phyloP scores from a whole-genome alignment of 2,888 invertebrate species.

The Chouioia cunea region DNA sequence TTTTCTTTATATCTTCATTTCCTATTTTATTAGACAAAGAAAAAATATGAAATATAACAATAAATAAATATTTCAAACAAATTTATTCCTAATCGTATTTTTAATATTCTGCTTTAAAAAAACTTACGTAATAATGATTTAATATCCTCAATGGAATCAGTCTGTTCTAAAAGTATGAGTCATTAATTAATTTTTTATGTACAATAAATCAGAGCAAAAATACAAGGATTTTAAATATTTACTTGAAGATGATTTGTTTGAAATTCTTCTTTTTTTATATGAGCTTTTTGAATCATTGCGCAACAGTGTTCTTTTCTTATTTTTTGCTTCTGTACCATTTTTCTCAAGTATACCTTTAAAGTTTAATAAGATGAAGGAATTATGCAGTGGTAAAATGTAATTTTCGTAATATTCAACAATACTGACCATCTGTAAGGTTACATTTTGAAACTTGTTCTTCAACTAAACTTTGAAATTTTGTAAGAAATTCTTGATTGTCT shows the following conservation, averaged over 20 bases:
- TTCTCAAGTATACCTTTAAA: background rate
- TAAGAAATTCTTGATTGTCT: no score
- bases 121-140: constrained; percentile 6
- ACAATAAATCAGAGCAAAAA: no score
- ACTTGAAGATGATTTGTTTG: constrained; percentile 18
- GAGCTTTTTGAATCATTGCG: background rate
- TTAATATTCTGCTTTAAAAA: no score
- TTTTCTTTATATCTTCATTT: background rate
- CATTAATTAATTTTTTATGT: constrained; percentile 1
- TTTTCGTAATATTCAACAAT: no score
- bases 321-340: background rate
- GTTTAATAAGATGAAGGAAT: background rate
- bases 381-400: background rate
- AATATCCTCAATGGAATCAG: constrained; percentile 17
- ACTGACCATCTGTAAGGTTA: no score
- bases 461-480: no score
- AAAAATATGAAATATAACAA: no score
- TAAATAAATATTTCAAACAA: no score
- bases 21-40: background rate
- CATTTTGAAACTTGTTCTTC: no score
- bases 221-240: background rate
- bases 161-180: background rate
- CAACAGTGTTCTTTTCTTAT: background rate
- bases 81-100: no score
- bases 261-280: background rate